phyloP scores from a whole-genome alignment of 2,888 invertebrate genomes.

The Acleris emargana region DNA sequence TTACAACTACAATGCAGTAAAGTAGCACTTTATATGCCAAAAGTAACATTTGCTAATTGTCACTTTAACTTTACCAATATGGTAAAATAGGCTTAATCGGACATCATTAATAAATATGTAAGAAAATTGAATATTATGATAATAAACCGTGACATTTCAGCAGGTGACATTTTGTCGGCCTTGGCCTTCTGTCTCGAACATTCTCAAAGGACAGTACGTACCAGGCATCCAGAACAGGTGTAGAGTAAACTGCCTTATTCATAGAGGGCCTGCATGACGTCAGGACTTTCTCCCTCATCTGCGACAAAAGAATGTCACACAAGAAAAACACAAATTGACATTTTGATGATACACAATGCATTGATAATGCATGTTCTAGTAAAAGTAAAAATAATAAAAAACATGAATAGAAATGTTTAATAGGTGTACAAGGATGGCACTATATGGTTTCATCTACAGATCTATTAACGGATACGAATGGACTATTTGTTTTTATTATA shows the following conservation, averaged over 20 bases:
- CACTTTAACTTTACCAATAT: neutral
- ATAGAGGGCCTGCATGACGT: conserved; percentile 3
- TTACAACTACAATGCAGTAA: neutral
- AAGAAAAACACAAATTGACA: too few relatives aligned
- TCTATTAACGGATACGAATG: too few relatives aligned
- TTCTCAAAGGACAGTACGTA: conserved; percentile 13
- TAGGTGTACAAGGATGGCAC: too few relatives aligned
- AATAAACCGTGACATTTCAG: conserved; percentile 14
- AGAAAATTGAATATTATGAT: conserved; percentile 10
- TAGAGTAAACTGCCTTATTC: conserved; percentile 18
- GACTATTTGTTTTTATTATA: too few relatives aligned
- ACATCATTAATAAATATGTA: conserved; percentile 3
- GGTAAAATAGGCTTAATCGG: neutral
- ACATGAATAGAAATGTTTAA: too few relatives aligned
- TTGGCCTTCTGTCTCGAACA: conserved; percentile 21
- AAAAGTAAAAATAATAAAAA: too few relatives aligned
- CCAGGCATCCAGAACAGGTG: conserved; percentile 18
- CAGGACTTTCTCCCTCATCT: neutral
- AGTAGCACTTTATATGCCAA: neutral
- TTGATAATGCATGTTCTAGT: too few relatives aligned
- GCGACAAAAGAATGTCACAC: neutral
- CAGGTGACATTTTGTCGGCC: conserved; percentile 24
- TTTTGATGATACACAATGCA: too few relatives aligned
- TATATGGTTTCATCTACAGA: too few relatives aligned
- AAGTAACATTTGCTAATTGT: neutral